Base-by-base conservation (phyloP, 2,797 vertebrate species). In the Eremophila alpestris region DNA sequence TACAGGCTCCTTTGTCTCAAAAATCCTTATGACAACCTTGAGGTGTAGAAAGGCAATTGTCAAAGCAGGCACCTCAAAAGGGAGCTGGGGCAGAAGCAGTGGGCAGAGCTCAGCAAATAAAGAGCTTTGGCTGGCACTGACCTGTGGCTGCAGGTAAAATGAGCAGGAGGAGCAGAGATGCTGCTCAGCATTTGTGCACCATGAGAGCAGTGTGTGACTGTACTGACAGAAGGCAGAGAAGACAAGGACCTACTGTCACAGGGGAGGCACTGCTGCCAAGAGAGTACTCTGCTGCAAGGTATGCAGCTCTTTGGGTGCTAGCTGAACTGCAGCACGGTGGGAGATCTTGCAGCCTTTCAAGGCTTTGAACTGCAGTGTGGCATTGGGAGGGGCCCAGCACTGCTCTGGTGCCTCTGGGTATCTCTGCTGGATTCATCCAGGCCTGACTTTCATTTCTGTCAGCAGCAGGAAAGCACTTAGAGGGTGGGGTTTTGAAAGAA, bases 391-490 rank as follows among this genome's bases (percentile, higher is more conserved):
- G 67, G 77, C 70, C 51, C 52, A 29, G 51, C 18, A 8, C 38
- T 76, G 71, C 63, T 76, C 41, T 12, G 5, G 21, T 79, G 87
- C 89, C 93, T 95, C 89, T 91, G 83, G 83, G 69, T 82, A 36
- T 88, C 87, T 91, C 27, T 0, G 0, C 30, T 87, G 63, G 40
- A 34, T 82, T 86, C 55, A 91, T 79, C 38, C 52, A 79, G 52
- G 77, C 89, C 85, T 79, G 87, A 82, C 60, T 92, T 91, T 88
- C 63, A 54, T 91, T 95, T 82, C 83, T 95, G 69, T 81, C 77
- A 95, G 70, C 75, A 84, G 63, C 27, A 77, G 75, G 52, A 92
- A 89, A 92, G 55, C 36, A 60, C 58, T 86, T 64, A 71, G 7
- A 63, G 67, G 62, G 52, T 1, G 1, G 70, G 19, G 48, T 65